Base-by-base conservation (phyloP, 2,888 invertebrate genomes). In the Ellobium chinense region DNA sequence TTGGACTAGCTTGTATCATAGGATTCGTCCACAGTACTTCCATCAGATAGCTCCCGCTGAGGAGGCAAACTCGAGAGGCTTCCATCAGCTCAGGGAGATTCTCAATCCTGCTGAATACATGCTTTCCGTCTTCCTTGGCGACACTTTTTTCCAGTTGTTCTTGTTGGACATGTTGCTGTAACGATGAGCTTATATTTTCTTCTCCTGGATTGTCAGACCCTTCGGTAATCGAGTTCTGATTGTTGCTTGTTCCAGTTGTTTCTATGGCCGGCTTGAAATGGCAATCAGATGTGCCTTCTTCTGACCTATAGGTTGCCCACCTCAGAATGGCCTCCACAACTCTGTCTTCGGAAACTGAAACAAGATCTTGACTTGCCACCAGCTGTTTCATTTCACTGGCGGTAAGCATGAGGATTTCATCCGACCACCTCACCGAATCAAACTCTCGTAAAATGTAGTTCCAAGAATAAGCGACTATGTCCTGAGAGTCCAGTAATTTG, bases 401-500 rank as follows among this genome's bases (percentile, higher is more conserved):
- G n/a, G 2, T 60, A 9, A 58, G 56, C 73, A 58, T 34, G 2
- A 73, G 31, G 27, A 73, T n/a, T 18, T 58, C 60, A 31, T 58
- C 73, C 3, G 2, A 36, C 34, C 18, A 21, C 24, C 73, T 31
- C 12, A 58, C 60, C 21, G 34, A 18, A 29, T 73, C 73, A 34
- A 73, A 73, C 2, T 73, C 24, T 12, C n/a, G 1, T n/a, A 73
- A 34, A 31, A 73, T 54, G 27, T 58, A 56, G 4, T 56, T n/a
- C 73, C 73, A 73, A 1, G 73, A 56, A 14, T 24, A n/a, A 21
- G 2, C 1, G 34, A 12, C 9, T 9, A 73, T 5, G 2, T 58
- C 37, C 21, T 73, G 9, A 21, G 58, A 73, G n/a, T 73, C 73
- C 18, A 73, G 37, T 7, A 73, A 39, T 27, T 56, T 58, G n/a